Base-by-base conservation (phyloP, 2,888 invertebrate genomes). In the Dilophus febrilis region DNA sequence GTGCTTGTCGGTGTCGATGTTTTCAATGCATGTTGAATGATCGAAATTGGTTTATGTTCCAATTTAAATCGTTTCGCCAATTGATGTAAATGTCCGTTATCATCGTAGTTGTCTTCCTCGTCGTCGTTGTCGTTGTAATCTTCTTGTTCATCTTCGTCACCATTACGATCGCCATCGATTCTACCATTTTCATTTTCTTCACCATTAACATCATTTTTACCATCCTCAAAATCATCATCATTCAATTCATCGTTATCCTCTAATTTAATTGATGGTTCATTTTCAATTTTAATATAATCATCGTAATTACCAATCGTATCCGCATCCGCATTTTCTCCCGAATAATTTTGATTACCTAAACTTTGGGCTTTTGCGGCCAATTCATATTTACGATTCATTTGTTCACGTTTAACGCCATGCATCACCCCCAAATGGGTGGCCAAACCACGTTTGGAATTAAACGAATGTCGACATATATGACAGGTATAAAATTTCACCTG, bases 101-200 rank as follows among this genome's bases (percentile, higher is more conserved):
- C 35, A 19, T 14, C 35, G 18, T 40, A 35, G 22, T 40, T 32
- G 19, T 53, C 54, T 50, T 49, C 19, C 42, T 35, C 44, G 8
- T 17, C 27, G 6, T 34, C 13, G 6, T 11, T 22, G 4, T 35
- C 31, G 12, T 17, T 6, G 12, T 19, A 18, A 12, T 35, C 35
- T 3, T 26, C 27, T 8, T 17, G 6, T 16, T 17, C 34, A 18
- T 12, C 34, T 16, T 35, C 26, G 4, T 11, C n/a, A 13, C 14
- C 22, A 22, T 22, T 22, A 22, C 8, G 4, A 6, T 6, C 22
- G 8, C 8, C 22, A 8, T 22, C 22, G 8, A 6, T 8, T 4
- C 22, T 8, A 22, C 8, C 22, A 6, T 22, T 12, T 18, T 7
- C 7, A 33, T 33, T 16, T 4, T 33, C 33, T 14, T 33, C 12